phyloP scores from a whole-genome alignment of 2,797 vertebrate species.

The Gallinago solitaria region DNA sequence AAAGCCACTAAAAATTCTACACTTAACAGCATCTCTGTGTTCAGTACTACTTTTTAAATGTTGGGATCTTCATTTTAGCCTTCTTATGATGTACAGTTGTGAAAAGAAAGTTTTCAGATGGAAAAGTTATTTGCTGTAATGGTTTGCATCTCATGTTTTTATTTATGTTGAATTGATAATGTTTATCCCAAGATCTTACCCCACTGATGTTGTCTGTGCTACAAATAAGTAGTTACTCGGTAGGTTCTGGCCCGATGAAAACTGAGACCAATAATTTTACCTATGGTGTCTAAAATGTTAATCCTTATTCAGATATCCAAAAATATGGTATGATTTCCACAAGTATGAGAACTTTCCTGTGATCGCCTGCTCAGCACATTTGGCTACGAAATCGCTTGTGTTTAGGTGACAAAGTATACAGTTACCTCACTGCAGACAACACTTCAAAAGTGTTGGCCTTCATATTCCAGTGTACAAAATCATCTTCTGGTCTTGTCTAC shows the following conservation, averaged over 20 bases:
- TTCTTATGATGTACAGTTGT: background rate
- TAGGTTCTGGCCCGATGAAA: background rate
- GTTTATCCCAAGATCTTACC: background rate
- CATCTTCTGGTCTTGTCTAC: background rate
- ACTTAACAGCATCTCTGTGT: background rate
- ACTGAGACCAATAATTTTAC: background rate
- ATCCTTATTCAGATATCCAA: background rate
- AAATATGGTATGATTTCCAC: background rate
- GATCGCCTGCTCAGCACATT: background rate
- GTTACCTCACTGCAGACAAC: background rate
- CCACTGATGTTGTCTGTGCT: background rate
- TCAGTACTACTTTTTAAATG: background rate
- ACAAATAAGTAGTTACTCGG: background rate
- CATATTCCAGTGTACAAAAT: background rate
- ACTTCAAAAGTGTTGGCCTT: background rate
- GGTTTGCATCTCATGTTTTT: background rate
- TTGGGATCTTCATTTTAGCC: background rate
- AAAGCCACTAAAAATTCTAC: background rate
- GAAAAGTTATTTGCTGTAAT: background rate
- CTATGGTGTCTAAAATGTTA: background rate
- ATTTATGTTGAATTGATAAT: background rate
- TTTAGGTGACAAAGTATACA: background rate
- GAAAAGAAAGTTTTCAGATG: background rate
- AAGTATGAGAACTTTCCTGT: background rate
- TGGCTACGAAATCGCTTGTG: background rate